A percentile compares a stretch with the other conserved stretches of the same genome.
Evolutionary conservation across 2,797 vertebrate species (phyloP).

Genomic region (Manis javanica): DNA sequence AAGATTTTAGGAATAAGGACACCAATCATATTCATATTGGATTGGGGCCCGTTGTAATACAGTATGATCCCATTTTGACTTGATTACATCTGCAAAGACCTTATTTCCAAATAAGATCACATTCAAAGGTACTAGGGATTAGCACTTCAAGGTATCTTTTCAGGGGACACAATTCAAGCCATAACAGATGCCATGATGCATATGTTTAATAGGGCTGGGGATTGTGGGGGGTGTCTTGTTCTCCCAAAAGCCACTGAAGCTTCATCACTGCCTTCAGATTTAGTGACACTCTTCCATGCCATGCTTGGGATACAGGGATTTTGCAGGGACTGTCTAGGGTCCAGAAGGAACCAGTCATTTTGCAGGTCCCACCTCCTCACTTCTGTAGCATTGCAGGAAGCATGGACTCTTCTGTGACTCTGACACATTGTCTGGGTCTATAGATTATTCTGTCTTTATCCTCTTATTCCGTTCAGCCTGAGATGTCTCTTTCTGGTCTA

Average conservation of each 20-base stretch:
- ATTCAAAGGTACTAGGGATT: too few species aligned
- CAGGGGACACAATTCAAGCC: too few species aligned
- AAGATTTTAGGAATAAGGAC: neutral
- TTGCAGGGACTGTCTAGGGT: neutral
- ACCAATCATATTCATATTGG: too few species aligned
- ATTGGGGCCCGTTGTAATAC: too few species aligned
- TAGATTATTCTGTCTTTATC: neutral
- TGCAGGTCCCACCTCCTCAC: neutral
- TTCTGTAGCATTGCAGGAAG: neutral
- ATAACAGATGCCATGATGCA: neutral
- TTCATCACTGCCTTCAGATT: neutral
- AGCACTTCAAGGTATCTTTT: too few species aligned
- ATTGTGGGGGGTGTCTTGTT: neutral
- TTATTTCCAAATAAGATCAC: too few species aligned
- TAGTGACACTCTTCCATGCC: neutral
- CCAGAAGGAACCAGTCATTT: neutral
- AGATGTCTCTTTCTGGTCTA: neutral
- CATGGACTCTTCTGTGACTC: neutral
- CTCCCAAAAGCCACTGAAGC: neutral
- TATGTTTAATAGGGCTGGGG: neutral
- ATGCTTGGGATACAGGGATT: neutral
- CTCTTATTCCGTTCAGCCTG: neutral
- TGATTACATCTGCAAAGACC: too few species aligned
- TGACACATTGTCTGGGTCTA: neutral
- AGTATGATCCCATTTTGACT: too few species aligned